Percentiles rank a stretch among this genome's conserved stretches.
phyloP scores from a whole-genome alignment of 2,113 vertebrate genomes.

The Tyto alba region DNA sequence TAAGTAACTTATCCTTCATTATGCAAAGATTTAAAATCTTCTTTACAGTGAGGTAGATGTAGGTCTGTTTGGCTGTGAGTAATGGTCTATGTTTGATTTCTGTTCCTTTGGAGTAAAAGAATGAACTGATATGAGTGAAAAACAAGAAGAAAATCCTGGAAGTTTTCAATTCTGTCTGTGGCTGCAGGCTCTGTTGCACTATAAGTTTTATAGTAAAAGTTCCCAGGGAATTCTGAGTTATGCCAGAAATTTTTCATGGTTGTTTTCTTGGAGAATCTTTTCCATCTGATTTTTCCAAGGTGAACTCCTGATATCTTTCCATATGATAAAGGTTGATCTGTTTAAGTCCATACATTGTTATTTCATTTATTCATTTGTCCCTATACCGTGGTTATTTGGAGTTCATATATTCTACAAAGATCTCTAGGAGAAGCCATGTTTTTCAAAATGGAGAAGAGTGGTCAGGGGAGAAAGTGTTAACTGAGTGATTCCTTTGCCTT shows the following conservation, averaged over 20 bases:
- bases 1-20: constrained; percentile 73
- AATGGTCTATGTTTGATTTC: not conserved
- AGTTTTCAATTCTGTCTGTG: not conserved
- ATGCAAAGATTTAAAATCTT: not conserved
- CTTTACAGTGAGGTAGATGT: not conserved
- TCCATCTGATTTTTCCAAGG: not conserved
- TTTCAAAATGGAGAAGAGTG: not conserved
- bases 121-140: not conserved
- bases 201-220: not conserved
- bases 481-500: not conserved
- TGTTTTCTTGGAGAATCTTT: not conserved
- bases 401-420: not conserved
- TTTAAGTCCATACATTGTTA: not conserved
- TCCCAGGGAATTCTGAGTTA: not conserved
- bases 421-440: not conserved
- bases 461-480: not conserved
- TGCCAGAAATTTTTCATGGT: not conserved
- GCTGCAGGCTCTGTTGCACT: not conserved
- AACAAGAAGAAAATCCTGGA: not conserved
- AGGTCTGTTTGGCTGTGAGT: not conserved
- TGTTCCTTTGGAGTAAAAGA: not conserved
- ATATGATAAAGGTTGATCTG: not conserved
- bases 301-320: not conserved
- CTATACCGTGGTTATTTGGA: not conserved
- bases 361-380: not conserved